Base-by-base conservation (phyloP, 2,797 vertebrate genomes). In the Halcyon leucocephala region DNA sequence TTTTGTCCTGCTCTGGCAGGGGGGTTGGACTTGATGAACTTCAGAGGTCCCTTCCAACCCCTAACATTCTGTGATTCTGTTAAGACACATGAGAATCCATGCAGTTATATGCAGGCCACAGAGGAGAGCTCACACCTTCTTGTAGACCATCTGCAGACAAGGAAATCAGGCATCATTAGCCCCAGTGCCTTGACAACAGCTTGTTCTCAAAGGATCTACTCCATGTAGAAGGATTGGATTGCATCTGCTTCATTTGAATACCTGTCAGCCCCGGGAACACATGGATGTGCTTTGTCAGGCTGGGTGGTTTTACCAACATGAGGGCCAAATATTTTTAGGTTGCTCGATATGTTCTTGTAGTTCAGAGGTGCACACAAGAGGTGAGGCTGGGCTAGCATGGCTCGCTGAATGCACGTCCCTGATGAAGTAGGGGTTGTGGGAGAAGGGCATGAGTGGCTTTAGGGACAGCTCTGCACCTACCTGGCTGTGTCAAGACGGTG, bases 401-500 rank as follows among this genome's bases (percentile, higher is more conserved):
- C 24, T 48, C n/a, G 25, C 20, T 51, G 48, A 12, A 26, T 5
- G 8, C 31, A 20, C 1, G 4, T 12, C 28, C 26, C 41, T 24
- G 21, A 10, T 20, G 33, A 33, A 62, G 12, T 0, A 58, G 44
- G 11, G 5, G 7, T 2, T 33, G 17, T n/a, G 55, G 49, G 9
- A 10, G 17, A 26, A n/a, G 13, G 8, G 19, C 31, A 16, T 25
- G n/a, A 12, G 5, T 15, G 26, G 21, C 31, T 57, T 77, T 28
- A 64, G 31, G 64, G 54, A 49, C n/a, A 48, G 7, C 24, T 72
- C 10, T 20, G 51, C 48, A 89, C 96, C 55, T 93, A 97, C 97
- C 96, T 95, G 95, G 28, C 44, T 88, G 93, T 13, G 89, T 39
- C 78, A 95, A 21, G 18, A 70, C 4, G 3, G 87, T 13, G 6